Base-by-base conservation (phyloP, 2,888 invertebrate genomes). In the Cryptophagus acutangulus region DNA sequence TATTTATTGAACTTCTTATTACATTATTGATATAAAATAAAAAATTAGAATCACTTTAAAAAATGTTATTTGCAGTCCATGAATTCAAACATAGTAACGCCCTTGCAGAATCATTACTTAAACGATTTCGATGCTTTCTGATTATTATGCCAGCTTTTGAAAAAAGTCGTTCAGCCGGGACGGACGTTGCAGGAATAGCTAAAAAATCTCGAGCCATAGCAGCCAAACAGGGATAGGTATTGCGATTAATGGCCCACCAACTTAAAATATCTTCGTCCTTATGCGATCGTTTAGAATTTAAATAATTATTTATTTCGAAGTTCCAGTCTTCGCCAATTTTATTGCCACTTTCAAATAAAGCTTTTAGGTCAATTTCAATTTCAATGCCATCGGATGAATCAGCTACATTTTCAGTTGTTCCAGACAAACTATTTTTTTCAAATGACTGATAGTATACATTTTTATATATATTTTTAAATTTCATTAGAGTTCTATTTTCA, bases 401-500 rank as follows among this genome's bases (percentile, higher is more conserved):
- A 20, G 9, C 20, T 20, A 20, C 6, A 20, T 8, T 20, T 6
- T 20, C 9, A 8, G 20, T 20, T 20, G 6, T 20, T 20, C 9
- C 6, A 8, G 20, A 9, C 6, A 20, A 6, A 9, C 9, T 8
- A 8, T 8, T 20, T 20, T 20, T 6, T 20, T 20, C 20, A 20
- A 20, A 20, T n/a, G n/a, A n/a, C n/a, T n/a, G n/a, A n/a, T n/a
- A n/a, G n/a, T n/a, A n/a, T n/a, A n/a, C n/a, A n/a, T 33, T 16
- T 33, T 33, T 33, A 3, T 16, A 13, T 10, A 37, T 28, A 8
- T 28, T 12, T 28, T 25, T 26, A 17, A 20, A 20, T 18, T 10
- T 36, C 12, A 28, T n/a, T 12, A 12, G 13, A 15, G 38, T 13
- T 31, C 17, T 17, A 26, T 6, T 12, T 37, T 37, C 31, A 16